These are phyloP conservation scores for Dascillus cervinus DNA, from an alignment of 2,888 invertebrate species.

Conservation along the genomic window DNA sequence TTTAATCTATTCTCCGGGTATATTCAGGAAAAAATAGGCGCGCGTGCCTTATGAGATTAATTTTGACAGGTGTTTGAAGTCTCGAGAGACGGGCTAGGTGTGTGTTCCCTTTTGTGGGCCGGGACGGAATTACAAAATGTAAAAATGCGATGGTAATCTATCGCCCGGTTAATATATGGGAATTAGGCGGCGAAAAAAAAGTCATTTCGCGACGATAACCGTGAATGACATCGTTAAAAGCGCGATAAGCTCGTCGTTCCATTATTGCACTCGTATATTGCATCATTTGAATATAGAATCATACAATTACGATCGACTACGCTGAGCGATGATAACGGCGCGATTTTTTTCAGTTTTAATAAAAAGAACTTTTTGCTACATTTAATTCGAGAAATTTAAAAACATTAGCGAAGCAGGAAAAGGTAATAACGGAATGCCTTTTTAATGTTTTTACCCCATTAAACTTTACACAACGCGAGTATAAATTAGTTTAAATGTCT, in stretches of 20 bases:
- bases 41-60: no score
- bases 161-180: constrained; percentile 17
- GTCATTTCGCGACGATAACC: constrained; percentile 27
- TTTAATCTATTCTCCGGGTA: no score
- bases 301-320: constrained; percentile 23
- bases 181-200: constrained; percentile 24
- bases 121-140: no score
- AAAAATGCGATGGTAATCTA: constrained; percentile 12
- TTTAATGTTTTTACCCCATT: constrained; percentile 21
- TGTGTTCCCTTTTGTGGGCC: no score
- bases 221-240: constrained; percentile 30
- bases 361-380: constrained; percentile 24
- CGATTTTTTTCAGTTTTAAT: constrained; percentile 1
- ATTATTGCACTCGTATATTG: constrained; percentile 33
- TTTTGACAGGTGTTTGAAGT: no score
- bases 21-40: no score
- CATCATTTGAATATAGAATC: constrained; percentile 32
- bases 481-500: constrained; percentile 19
- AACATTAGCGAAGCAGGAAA: constrained; percentile 20
- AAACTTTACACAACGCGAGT: constrained; percentile 16
- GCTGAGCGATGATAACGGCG: no score
- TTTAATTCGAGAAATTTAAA: constrained; percentile 33
- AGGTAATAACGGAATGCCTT: constrained; percentile 27
- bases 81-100: no score
- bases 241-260: constrained; percentile 30